Percentiles rank a stretch among this genome's conserved stretches.
Evolutionary conservation across 2,888 invertebrate genomes (phyloP).

Genomic region (Keiferia lycopersicella): DNA sequence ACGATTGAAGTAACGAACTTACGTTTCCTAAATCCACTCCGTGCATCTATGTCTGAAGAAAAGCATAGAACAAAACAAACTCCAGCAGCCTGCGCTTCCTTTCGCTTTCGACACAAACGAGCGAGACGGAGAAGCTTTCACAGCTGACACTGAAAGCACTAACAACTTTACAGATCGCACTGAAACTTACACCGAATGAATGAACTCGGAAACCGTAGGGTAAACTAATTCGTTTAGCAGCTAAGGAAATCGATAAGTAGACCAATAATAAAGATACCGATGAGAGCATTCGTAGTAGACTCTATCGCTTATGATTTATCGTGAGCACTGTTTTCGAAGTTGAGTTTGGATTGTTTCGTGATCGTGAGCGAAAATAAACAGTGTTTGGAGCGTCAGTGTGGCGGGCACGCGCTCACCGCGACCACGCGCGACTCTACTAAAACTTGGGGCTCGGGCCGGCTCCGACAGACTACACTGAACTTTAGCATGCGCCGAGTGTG

Average conservation of each 20-base stretch:
- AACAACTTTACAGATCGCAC: conserved; percentile 70
- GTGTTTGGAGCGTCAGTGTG: conserved; percentile 50
- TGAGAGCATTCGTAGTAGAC: conserved; percentile 44
- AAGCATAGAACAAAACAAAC: conserved; percentile 72
- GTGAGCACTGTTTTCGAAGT: conserved; percentile 53
- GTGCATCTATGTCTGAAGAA: conserved; percentile 53
- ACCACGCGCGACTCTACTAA: conserved; percentile 68
- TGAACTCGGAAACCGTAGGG: conserved; percentile 47
- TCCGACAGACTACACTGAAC: conserved; percentile 49
- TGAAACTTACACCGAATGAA: conserved; percentile 50
- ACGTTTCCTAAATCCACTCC: conserved; percentile 67
- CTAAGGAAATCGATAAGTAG: conserved; percentile 49
- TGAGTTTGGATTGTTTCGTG: conserved; percentile 52
- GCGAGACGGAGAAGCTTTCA: conserved; percentile 64
- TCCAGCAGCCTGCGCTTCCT: conserved; percentile 63
- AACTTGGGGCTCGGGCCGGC: conserved; percentile 48
- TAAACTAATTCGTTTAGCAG: conserved; percentile 45
- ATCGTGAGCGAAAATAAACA: conserved; percentile 64
- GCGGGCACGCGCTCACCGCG: conserved; percentile 62
- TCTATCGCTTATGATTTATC: conserved; percentile 43
- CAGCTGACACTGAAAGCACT: conserved; percentile 77
- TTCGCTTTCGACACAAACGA: conserved; percentile 67
- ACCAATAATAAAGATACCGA: conserved; percentile 41
- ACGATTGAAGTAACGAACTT: conserved; percentile 47
- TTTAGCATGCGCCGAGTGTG: conserved; percentile 53